phyloP scores from a whole-genome alignment of 2,113 vertebrate genomes.

The Illadopsis cleaveri region DNA sequence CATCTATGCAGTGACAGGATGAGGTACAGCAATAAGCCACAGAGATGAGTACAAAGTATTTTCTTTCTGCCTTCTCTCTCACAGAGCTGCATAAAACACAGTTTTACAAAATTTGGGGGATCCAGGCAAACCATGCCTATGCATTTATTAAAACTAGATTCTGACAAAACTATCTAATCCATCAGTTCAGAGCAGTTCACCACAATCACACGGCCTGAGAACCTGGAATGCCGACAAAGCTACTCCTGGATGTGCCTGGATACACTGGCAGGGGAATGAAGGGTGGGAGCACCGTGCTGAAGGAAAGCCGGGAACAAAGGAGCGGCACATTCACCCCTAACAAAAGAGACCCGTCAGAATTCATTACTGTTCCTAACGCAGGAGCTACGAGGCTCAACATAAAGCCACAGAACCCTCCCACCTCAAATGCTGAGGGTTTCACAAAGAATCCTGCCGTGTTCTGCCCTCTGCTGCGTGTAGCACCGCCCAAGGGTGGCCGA shows the following conservation, averaged over 20 bases:
- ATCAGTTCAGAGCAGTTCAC: background rate
- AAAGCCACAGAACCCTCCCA: background rate
- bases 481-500: background rate
- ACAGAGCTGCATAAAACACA: accelerated
- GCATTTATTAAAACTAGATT: background rate
- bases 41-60: accelerated
- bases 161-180: background rate
- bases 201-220: background rate
- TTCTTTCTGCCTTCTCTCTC: background rate
- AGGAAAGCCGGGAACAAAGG: background rate
- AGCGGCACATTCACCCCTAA: background rate
- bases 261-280: background rate
- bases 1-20: accelerated
- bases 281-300: background rate
- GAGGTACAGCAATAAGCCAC: background rate
- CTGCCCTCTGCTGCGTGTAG: accelerated
- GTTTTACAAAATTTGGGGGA: background rate
- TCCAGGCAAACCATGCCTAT: background rate
- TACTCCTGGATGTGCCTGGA: accelerated
- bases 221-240: accelerated
- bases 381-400: background rate
- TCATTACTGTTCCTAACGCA: background rate
- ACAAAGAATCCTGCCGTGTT: accelerated
- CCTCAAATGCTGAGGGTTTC: background rate
- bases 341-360: background rate